Evolutionary conservation across 2,888 invertebrate genomes (phyloP).

Genomic region (Phortica okadai): DNA sequence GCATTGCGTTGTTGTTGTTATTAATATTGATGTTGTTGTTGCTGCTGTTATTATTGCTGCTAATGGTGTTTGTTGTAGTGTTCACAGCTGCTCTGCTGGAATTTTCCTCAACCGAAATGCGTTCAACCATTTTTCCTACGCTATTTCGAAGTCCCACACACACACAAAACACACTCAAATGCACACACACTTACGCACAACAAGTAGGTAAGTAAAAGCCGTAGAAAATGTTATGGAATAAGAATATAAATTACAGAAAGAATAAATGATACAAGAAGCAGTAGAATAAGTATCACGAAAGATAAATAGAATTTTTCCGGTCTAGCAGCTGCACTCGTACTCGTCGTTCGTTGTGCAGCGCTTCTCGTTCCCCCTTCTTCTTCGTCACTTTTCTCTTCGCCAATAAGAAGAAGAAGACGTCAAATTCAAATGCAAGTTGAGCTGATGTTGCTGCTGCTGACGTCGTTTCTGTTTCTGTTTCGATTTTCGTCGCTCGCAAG

Average conservation of each 20-base stretch:
- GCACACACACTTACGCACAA: too few relatives aligned
- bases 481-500: slow-evolving; percentile 16
- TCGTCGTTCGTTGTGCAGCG: slow-evolving; percentile 13
- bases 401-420: neutral
- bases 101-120: slow-evolving; percentile 79
- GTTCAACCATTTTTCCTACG: slow-evolving; percentile 80
- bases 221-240: neutral
- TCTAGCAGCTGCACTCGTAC: slow-evolving; percentile 56
- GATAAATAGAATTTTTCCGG: slow-evolving; percentile 48
- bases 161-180: too few relatives aligned
- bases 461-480: slow-evolving; percentile 5
- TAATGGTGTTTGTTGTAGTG: slow-evolving; percentile 36
- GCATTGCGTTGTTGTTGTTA: slow-evolving; percentile 53
- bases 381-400: neutral
- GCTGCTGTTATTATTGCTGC: slow-evolving; percentile 35
- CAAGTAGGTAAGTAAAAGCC: too few relatives aligned
- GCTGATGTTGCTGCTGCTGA: slow-evolving; percentile 42
- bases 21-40: slow-evolving; percentile 49
- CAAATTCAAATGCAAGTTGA: slow-evolving; percentile 4
- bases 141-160: slow-evolving; percentile 1
- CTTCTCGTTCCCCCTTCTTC: slow-evolving; percentile 5
- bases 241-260: neutral
- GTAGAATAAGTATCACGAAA: too few relatives aligned
- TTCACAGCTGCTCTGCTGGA: slow-evolving; percentile 53
- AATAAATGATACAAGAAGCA: neutral